Conservation (phyloP, 2,113 vertebrate species). For the Butorides virescens region DNA sequence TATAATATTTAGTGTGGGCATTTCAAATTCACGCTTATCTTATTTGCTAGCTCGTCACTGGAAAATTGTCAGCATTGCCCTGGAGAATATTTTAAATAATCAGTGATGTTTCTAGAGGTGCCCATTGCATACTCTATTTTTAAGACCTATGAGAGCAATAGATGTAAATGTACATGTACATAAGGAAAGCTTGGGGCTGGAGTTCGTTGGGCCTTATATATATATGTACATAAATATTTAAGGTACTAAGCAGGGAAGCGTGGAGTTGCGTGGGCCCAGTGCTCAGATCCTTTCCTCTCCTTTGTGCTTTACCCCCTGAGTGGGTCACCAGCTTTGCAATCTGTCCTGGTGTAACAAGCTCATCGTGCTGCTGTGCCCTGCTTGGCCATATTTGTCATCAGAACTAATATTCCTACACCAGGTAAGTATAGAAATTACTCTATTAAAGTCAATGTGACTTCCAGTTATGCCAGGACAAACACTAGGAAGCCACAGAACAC, state of each 20-base stretch:
- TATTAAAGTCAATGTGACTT: background rate
- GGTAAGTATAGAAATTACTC: background rate
- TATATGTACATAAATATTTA: background rate
- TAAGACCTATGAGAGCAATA: background rate
- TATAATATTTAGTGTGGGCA: background rate
- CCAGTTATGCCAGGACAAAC: background rate
- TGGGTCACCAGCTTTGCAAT: background rate
- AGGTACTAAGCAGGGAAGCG: background rate
- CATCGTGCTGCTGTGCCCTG: fast-evolving
- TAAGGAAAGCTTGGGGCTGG: background rate
- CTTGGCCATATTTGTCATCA: background rate
- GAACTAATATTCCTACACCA: background rate
- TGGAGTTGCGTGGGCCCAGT: background rate
- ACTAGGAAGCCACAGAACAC: background rate
- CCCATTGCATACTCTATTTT: background rate
- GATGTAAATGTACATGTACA: background rate
- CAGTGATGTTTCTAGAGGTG: background rate
- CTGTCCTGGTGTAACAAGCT: background rate
- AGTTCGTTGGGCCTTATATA: background rate
- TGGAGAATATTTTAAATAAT: background rate
- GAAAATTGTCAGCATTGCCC: background rate
- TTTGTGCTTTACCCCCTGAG: background rate
- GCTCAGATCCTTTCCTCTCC: background rate
- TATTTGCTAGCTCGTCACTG: background rate
- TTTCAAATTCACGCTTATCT: background rate